Evolutionary conservation across 1,140 invertebrate species (phyloP).

Genomic region (Leptinotarsa undecemlineata): DNA sequence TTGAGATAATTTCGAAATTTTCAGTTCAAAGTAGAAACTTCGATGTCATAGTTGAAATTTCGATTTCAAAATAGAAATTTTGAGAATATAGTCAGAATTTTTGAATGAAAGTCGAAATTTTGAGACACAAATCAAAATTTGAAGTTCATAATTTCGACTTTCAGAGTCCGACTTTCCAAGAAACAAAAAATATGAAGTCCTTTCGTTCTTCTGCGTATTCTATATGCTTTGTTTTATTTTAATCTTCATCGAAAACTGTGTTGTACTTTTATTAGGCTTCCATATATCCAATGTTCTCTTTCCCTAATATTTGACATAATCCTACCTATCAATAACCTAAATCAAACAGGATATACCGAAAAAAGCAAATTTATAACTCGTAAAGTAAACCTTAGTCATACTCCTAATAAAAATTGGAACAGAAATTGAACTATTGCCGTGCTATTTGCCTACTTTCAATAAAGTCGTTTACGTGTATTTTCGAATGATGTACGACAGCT

Average conservation of each 20-base stretch:
- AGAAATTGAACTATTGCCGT: neutral
- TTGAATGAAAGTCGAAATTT: too few relatives aligned
- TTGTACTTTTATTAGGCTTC: neutral
- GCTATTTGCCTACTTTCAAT: constrained; percentile 8
- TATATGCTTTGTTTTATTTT: neutral
- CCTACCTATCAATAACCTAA: neutral
- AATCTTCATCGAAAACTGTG: too few relatives aligned
- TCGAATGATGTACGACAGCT: constrained; percentile 15
- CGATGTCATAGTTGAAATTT: too few relatives aligned
- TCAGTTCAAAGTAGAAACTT: too few relatives aligned
- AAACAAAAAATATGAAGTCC: neutral
- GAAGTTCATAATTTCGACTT: too few relatives aligned
- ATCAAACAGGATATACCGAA: constrained; percentile 1
- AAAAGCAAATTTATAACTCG: neutral
- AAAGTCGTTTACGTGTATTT: constrained; percentile 12
- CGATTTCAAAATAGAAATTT: too few relatives aligned
- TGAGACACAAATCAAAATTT: too few relatives aligned
- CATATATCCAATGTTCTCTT: neutral
- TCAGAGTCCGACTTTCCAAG: neutral
- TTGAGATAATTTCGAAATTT: too few relatives aligned
- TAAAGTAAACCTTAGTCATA: neutral
- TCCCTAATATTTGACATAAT: neutral
- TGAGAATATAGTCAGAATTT: too few relatives aligned
- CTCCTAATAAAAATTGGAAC: constrained; percentile 6
- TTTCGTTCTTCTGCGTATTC: neutral